Percentiles rank a stretch among this genome's conserved stretches.
Evolutionary conservation across 2,888 invertebrate genomes (phyloP).

Genomic region (Xestia ashworthii): DNA sequence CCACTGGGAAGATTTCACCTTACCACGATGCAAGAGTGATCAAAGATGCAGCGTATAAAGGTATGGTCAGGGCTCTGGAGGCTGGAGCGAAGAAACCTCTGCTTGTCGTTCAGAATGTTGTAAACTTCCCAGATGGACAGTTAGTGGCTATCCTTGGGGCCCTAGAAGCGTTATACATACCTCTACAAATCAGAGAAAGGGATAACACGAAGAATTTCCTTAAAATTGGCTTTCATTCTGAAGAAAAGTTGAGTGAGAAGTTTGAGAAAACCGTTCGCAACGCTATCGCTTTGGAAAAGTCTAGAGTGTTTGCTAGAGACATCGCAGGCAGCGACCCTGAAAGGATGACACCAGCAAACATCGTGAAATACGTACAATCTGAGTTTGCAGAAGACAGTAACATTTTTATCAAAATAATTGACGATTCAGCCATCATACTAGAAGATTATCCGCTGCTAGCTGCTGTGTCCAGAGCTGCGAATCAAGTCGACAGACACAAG

Average conservation of each 20-base stretch:
- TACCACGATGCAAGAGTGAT: conserved; percentile 86
- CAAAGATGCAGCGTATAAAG: conserved; percentile 94
- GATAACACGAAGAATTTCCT: conserved; percentile 91
- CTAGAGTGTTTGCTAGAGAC: conserved; percentile 89
- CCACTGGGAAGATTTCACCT: conserved; percentile 94
- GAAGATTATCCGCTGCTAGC: conserved; percentile 95
- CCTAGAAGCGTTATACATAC: conserved; percentile 96
- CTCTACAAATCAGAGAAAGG: conserved; percentile 94
- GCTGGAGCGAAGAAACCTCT: conserved; percentile 96
- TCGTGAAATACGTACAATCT: conserved; percentile 94
- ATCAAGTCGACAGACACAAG: conserved; percentile 91
- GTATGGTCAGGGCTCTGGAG: conserved; percentile 94
- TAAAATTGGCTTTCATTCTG: conserved; percentile 91
- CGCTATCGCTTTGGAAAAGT: conserved; percentile 92
- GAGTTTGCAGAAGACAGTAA: conserved; percentile 91
- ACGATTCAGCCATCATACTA: conserved; percentile 90
- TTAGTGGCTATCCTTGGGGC: conserved; percentile 96
- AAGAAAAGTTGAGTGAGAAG: conserved; percentile 88
- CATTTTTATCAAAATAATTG: conserved; percentile 92
- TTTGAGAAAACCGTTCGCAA: conserved; percentile 91
- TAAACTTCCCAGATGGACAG: conserved; percentile 93
- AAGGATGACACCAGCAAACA: conserved; percentile 95
- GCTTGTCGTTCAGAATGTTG: conserved; percentile 92
- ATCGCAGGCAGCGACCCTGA: conserved; percentile 96
- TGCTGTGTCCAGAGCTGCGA: conserved; percentile 94